These are phyloP conservation scores for Perithous albicinctus DNA, from an alignment of 2,888 invertebrate species.

Conservation along the genomic window DNA sequence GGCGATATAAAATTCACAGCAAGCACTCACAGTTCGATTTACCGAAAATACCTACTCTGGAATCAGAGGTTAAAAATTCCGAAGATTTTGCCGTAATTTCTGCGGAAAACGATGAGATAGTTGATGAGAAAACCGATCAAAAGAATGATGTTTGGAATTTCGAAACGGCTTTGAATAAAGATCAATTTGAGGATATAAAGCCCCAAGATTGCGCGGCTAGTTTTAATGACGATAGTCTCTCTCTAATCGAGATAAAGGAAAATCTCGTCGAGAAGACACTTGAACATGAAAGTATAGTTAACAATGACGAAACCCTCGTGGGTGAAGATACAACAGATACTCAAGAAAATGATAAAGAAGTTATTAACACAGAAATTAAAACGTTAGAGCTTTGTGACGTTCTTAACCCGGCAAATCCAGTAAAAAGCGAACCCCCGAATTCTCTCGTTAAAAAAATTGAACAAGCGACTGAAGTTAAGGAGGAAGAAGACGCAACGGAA, in stretches of 20 bases:
- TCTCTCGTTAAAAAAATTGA: slow-evolving; percentile 1
- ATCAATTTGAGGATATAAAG: neutral
- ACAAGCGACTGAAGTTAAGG: neutral
- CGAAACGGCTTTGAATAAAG: neutral
- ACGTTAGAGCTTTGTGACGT: no score
- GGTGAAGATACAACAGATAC: neutral
- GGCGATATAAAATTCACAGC: slow-evolving; percentile 72
- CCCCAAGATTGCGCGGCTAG: neutral
- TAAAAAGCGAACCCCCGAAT: neutral
- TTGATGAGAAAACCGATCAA: neutral
- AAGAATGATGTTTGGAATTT: neutral
- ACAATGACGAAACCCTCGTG: neutral
- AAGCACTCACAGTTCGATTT: slow-evolving; percentile 22
- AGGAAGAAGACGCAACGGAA: slow-evolving; percentile 3
- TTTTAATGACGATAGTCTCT: neutral
- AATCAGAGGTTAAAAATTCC: neutral
- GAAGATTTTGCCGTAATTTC: neutral
- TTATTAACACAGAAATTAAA: neutral
- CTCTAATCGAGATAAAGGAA: neutral
- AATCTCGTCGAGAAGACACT: neutral
- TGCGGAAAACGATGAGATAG: neutral
- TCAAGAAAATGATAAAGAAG: neutral
- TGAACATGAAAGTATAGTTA: neutral
- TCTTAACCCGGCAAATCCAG: neutral
- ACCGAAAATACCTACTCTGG: neutral